Conservation (phyloP, 2,888 invertebrate species). For the Thyatira batis region DNA sequence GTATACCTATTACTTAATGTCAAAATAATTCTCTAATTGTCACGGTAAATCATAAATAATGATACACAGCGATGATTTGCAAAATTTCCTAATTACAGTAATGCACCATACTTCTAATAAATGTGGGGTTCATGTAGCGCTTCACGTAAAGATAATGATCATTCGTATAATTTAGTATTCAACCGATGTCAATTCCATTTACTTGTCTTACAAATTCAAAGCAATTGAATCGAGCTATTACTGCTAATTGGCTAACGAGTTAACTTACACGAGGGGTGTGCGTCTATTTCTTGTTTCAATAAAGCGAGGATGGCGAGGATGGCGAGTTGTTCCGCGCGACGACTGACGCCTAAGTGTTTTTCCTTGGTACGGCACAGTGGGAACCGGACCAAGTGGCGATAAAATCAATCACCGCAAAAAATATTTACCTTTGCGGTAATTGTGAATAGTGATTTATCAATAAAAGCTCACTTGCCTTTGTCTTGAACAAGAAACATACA, state of each 20-base stretch:
- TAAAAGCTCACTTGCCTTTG: background rate
- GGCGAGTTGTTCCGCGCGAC: constrained; percentile 49
- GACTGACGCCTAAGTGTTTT: constrained; percentile 46
- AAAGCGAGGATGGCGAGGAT: constrained; percentile 53
- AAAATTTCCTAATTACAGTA: constrained; percentile 65
- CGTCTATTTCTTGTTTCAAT: constrained; percentile 73
- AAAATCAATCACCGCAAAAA: constrained; percentile 63
- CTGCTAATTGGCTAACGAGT: constrained; percentile 58
- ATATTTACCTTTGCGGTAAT: constrained; percentile 11
- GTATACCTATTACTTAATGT: constrained; percentile 27
- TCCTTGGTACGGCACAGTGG: constrained; percentile 43
- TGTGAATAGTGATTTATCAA: background rate
- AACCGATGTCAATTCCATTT: constrained; percentile 30
- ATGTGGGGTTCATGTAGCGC: constrained; percentile 28
- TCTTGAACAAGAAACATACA: background rate
- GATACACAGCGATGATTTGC: constrained; percentile 68
- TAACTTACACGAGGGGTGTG: constrained; percentile 47
- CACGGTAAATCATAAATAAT: constrained; percentile 61
- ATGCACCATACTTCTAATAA: constrained; percentile 35
- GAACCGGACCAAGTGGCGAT: constrained; percentile 67
- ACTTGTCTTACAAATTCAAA: constrained; percentile 48
- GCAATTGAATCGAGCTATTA: constrained; percentile 57
- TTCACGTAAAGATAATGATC: constrained; percentile 40
- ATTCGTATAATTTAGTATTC: constrained; percentile 16
- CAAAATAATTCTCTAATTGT: constrained; percentile 10